phyloP scores from a whole-genome alignment of 64 coral and sea anemone species.

The Pocillopora damicornis region DNA sequence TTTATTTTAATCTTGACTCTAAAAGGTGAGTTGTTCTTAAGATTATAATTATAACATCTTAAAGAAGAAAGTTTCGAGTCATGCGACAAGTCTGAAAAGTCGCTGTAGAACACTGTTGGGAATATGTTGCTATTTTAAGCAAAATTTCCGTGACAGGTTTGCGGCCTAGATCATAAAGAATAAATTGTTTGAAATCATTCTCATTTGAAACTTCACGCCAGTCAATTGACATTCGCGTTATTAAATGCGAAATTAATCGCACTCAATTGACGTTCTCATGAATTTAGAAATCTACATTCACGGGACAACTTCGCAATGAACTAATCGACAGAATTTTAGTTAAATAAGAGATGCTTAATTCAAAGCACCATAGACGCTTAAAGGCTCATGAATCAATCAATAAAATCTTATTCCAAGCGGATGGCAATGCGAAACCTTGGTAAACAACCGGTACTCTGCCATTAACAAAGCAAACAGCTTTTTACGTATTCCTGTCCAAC shows the following conservation, averaged over 20 bases:
- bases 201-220: background rate
- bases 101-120: no score
- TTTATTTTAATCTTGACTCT: no score
- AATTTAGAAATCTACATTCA: background rate
- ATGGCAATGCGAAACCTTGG: background rate
- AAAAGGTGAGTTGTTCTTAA: no score
- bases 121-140: background rate
- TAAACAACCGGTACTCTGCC: background rate
- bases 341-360: background rate
- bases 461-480: background rate
- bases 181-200: background rate
- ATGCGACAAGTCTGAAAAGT: no score
- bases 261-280: background rate
- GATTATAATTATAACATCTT: no score
- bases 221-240: background rate
- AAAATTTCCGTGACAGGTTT: background rate
- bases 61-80: no score
- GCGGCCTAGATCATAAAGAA: background rate
- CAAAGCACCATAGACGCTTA: background rate
- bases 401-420: background rate
- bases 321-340: no score
- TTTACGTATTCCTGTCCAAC: background rate
- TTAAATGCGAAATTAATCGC: background rate
- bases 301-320: no score
- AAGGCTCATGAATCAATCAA: background rate